phyloP scores from a whole-genome alignment of 2,888 invertebrate genomes.

The Scelioninae gen. 1 region DNA sequence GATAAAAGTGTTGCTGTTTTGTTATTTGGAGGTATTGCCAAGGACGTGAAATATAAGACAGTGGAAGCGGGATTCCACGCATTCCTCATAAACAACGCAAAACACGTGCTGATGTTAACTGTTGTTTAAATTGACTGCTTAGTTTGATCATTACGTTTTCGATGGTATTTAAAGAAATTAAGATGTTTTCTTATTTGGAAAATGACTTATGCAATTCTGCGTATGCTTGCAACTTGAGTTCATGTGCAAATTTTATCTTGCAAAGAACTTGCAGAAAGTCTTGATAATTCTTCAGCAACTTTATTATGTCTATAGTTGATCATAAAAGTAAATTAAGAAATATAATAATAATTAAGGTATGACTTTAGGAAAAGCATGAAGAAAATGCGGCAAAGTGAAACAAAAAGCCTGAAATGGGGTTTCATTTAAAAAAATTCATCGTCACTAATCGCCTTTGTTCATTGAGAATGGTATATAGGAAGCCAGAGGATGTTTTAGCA shows the following conservation, averaged over 20 bases:
- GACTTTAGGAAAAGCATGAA: too few species aligned
- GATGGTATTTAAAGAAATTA: conserved; percentile 37
- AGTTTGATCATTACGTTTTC: conserved; percentile 44
- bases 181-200: conserved; percentile 30
- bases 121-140: conserved; percentile 63
- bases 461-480: too few species aligned
- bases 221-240: not conserved
- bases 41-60: conserved; percentile 52
- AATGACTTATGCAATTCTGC: conserved; percentile 20
- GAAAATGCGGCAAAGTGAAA: too few species aligned
- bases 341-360: too few species aligned
- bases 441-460: too few species aligned
- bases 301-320: not conserved
- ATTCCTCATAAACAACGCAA: conserved; percentile 59
- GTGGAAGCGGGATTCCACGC: conserved; percentile 48
- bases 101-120: conserved; percentile 56
- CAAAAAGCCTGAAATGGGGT: not conserved
- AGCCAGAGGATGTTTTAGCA: conserved; percentile 32
- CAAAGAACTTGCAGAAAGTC: not conserved
- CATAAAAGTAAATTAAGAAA: not conserved
- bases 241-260: conserved; percentile 30
- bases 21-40: conserved; percentile 35
- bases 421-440: not conserved
- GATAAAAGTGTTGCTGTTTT: conserved; percentile 31
- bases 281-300: not conserved